Percentiles rank a stretch among this genome's conserved stretches.
These are phyloP conservation scores for Tachysurus fulvidraco DNA, from an alignment of 2,113 vertebrate species.

Conservation along the genomic window DNA sequence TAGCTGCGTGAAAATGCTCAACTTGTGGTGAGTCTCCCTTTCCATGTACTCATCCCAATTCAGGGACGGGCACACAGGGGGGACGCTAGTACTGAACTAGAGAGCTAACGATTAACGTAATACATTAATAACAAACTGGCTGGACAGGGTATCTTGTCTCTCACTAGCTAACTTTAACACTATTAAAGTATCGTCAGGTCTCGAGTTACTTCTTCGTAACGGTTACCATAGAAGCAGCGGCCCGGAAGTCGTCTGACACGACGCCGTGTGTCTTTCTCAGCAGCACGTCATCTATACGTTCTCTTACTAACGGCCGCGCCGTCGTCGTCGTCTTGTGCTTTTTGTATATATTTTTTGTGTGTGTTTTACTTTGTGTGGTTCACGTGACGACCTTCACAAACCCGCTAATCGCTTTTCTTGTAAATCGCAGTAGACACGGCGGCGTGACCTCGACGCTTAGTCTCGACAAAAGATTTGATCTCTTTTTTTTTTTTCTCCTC, in stretches of 20 bases:
- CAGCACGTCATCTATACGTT: conserved; percentile 31
- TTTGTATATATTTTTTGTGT: neutral
- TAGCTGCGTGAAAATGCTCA: conserved; percentile 99
- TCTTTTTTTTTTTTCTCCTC: conserved; percentile 57
- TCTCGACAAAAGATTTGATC: neutral
- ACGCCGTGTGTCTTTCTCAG: conserved; percentile 15
- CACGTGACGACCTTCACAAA: conserved; percentile 1
- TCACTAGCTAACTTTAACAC: neutral
- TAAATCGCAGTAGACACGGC: neutral
- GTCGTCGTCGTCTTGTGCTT: conserved; percentile 13
- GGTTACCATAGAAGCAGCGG: neutral
- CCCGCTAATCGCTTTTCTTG: neutral
- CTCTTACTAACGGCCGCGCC: neutral
- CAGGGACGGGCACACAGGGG: conserved; percentile 84
- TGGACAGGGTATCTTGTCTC: neutral
- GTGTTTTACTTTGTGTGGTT: conserved; percentile 5
- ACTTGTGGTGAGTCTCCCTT: conserved; percentile 99
- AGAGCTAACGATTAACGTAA: neutral
- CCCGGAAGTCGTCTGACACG: conserved; percentile 14
- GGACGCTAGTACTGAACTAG: conserved; percentile 56
- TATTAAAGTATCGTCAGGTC: neutral
- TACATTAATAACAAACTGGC: neutral
- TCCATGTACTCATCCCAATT: conserved; percentile 85
- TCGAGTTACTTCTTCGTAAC: neutral
- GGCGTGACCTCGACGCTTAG: neutral